Evolutionary conservation across 2,113 vertebrate species (phyloP).

Genomic region (Cariama cristata): DNA sequence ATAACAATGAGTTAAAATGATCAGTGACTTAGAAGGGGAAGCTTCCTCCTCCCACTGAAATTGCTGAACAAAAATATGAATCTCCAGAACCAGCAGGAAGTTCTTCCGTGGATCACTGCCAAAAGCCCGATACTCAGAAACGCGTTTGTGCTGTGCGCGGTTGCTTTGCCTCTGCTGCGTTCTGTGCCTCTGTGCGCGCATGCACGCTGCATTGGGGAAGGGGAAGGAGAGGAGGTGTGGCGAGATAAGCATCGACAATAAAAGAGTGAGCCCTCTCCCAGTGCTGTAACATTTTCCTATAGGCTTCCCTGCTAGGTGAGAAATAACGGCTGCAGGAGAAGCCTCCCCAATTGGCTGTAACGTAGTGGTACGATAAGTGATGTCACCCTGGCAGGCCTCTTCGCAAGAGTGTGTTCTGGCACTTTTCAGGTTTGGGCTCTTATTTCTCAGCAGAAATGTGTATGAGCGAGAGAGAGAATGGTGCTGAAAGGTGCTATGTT

Average conservation of each 20-base stretch:
- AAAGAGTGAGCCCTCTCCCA: not conserved
- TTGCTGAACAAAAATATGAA: fast-evolving
- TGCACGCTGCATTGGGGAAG: not conserved
- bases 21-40: not conserved
- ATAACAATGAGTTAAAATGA: not conserved
- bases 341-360: constrained; percentile 33
- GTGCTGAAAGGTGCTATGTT: not conserved
- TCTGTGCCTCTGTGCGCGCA: fast-evolving
- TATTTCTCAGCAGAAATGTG: not conserved
- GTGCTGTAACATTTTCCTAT: not conserved
- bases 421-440: not conserved
- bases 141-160: fast-evolving
- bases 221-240: not conserved
- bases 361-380: constrained; percentile 37
- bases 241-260: not conserved
- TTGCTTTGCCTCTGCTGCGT: not conserved
- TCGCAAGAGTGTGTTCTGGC: not conserved
- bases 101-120: fast-evolving
- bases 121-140: fast-evolving
- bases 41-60: not conserved
- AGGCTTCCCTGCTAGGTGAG: not conserved
- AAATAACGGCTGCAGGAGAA: not conserved
- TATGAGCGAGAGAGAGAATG: too few species aligned
- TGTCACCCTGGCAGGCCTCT: constrained; percentile 25
- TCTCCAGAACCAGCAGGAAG: not conserved